A percentile compares a stretch with the other conserved stretches of the same genome.
Conservation (phyloP, 2,888 invertebrate species). For the Heliconius sara region DNA sequence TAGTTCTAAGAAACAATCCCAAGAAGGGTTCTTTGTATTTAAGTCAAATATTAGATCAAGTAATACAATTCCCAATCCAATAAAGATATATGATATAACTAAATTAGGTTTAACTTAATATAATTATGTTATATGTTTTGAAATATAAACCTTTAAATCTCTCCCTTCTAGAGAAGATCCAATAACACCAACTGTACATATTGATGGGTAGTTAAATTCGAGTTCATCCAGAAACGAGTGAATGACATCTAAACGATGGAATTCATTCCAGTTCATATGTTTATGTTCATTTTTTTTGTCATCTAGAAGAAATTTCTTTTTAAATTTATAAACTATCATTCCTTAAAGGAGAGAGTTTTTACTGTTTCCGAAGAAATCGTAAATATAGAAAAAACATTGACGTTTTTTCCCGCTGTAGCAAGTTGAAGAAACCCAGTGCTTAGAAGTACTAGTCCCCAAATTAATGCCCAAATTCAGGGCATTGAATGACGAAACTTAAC, state of each 20-base stretch:
- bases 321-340: neutral
- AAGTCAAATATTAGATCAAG: neutral
- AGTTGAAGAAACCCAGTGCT: no score
- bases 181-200: conserved; percentile 68
- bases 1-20: neutral
- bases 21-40: neutral
- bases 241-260: conserved; percentile 67
- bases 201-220: conserved; percentile 66
- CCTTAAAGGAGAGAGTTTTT: no score
- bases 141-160: conserved; percentile 62
- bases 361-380: no score
- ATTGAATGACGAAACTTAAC: no score
- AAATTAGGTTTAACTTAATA: conserved; percentile 18
- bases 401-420: no score
- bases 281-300: conserved; percentile 32
- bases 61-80: neutral
- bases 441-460: no score
- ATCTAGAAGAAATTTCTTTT: conserved; percentile 7
- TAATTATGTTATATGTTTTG: neutral
- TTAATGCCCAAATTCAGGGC: no score
- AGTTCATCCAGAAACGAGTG: conserved; percentile 68
- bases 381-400: no score
- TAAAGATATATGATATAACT: neutral
- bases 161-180: conserved; percentile 72
- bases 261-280: conserved; percentile 69